phyloP scores from a whole-genome alignment of 2,113 vertebrate genomes.

The Peromyscus polionotus region DNA sequence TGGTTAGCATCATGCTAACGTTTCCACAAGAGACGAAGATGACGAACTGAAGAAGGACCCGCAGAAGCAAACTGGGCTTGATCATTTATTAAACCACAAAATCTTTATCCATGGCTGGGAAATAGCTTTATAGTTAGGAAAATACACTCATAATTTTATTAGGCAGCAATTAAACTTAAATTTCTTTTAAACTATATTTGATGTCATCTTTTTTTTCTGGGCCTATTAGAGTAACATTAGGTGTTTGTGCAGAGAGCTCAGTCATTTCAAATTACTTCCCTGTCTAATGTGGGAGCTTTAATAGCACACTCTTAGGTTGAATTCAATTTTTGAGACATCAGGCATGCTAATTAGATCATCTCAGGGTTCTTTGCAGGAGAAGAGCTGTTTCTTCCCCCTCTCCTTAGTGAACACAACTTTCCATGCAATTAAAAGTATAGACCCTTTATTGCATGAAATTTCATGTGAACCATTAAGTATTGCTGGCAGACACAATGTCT shows the following conservation, averaged over 20 bases:
- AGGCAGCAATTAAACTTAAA: slow-evolving; percentile 86
- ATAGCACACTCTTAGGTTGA: slow-evolving; percentile 89
- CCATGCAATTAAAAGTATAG: slow-evolving; percentile 68
- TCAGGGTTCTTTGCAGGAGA: slow-evolving; percentile 79
- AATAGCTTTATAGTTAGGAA: slow-evolving; percentile 80
- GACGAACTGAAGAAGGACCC: not conserved
- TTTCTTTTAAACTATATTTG: slow-evolving; percentile 83
- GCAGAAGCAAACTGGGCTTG: slow-evolving; percentile 30
- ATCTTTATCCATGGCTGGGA: slow-evolving; percentile 69
- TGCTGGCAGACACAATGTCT: slow-evolving; percentile 66
- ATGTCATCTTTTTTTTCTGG: slow-evolving; percentile 76
- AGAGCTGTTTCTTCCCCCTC: slow-evolving; percentile 70
- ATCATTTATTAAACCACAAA: slow-evolving; percentile 76
- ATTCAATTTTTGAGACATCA: slow-evolving; percentile 89
- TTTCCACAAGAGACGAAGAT: slow-evolving; percentile 20
- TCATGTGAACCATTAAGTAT: slow-evolving; percentile 66
- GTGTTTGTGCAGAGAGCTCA: slow-evolving; percentile 88
- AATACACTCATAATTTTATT: slow-evolving; percentile 86
- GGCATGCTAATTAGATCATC: slow-evolving; percentile 87
- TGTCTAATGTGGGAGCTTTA: slow-evolving; percentile 88
- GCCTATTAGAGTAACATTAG: slow-evolving; percentile 86
- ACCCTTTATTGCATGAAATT: slow-evolving; percentile 62
- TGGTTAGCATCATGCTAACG: not conserved
- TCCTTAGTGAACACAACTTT: slow-evolving; percentile 73
- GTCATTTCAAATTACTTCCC: slow-evolving; percentile 88